Evolutionary conservation across 1,140 invertebrate genomes (phyloP).

Genomic region (Lordiphosa clarofinis): DNA sequence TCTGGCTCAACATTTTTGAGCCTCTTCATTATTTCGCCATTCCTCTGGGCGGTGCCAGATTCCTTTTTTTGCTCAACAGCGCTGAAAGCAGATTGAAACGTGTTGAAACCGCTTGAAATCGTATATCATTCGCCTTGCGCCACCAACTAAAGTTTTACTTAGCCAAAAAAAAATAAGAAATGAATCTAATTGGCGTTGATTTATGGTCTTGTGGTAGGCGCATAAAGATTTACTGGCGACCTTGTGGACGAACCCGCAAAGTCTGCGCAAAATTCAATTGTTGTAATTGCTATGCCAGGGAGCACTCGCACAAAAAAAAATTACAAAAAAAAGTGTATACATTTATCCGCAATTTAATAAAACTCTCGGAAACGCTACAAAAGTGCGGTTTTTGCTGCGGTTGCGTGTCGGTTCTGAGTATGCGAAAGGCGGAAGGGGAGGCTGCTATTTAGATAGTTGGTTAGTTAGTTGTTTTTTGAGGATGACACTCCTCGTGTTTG

Average conservation of each 20-base stretch:
- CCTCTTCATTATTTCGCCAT: conserved; percentile 48
- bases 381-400: conserved; percentile 35
- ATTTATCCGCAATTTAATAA: conserved; percentile 54
- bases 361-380: conserved; percentile 30
- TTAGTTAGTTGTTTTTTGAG: conserved; percentile 31
- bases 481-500: conserved; percentile 44
- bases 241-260: conserved; percentile 26
- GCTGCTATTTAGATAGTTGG: conserved; percentile 36
- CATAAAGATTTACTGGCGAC: conserved; percentile 34
- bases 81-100: conserved; percentile 49
- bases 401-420: conserved; percentile 30
- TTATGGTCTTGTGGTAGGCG: conserved; percentile 63
- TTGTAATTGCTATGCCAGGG: conserved; percentile 29
- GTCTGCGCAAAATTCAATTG: conserved; percentile 65
- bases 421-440: neutral
- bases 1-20: conserved; percentile 9
- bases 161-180: conserved; percentile 14
- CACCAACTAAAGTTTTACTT: neutral
- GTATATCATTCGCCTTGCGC: conserved; percentile 37
- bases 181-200: conserved; percentile 68
- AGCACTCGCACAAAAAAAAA: conserved; percentile 13
- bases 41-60: conserved; percentile 5
- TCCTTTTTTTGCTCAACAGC: neutral
- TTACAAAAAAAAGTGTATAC: conserved; percentile 2
- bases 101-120: conserved; percentile 39